Evolutionary conservation across 2,888 invertebrate species (phyloP).

Genomic region (Orthosia incerta): DNA sequence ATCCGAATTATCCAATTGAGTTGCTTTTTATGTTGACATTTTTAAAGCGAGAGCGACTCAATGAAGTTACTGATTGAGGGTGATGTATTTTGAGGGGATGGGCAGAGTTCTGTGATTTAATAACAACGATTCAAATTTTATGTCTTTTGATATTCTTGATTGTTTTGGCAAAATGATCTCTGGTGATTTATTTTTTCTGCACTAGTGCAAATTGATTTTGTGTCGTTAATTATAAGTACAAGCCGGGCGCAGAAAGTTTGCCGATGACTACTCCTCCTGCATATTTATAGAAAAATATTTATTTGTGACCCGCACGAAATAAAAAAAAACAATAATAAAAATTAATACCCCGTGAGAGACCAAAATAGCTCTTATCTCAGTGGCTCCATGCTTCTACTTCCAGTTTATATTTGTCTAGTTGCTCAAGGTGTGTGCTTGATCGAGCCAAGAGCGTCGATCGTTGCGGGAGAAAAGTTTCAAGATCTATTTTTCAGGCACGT

Average conservation of each 20-base stretch:
- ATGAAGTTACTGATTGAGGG: conserved; percentile 24
- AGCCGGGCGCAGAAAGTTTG: too few relatives aligned
- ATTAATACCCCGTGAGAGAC: too few relatives aligned
- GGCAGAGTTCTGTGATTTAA: background rate
- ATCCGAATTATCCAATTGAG: conserved; percentile 60
- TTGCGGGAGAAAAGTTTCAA: background rate
- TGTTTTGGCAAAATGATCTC: background rate
- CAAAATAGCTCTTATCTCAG: too few relatives aligned
- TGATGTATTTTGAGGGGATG: background rate
- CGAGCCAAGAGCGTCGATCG: background rate
- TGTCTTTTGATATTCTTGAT: background rate
- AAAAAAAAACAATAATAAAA: too few relatives aligned
- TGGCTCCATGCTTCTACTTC: background rate
- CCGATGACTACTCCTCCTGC: too few relatives aligned
- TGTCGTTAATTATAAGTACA: too few relatives aligned
- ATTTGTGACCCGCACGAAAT: too few relatives aligned
- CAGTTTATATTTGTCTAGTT: background rate
- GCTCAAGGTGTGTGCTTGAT: background rate
- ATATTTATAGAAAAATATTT: too few relatives aligned
- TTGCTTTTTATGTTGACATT: conserved; percentile 51
- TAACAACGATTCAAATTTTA: background rate
- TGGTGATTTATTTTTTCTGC: background rate
- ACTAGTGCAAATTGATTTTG: background rate
- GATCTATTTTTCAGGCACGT: background rate
- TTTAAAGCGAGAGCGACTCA: conserved; percentile 25